Evolutionary conservation across 2,113 vertebrate species (phyloP), one percentile per base, ranked within the genome.

Genomic region (Perccottus glenii): DNA sequence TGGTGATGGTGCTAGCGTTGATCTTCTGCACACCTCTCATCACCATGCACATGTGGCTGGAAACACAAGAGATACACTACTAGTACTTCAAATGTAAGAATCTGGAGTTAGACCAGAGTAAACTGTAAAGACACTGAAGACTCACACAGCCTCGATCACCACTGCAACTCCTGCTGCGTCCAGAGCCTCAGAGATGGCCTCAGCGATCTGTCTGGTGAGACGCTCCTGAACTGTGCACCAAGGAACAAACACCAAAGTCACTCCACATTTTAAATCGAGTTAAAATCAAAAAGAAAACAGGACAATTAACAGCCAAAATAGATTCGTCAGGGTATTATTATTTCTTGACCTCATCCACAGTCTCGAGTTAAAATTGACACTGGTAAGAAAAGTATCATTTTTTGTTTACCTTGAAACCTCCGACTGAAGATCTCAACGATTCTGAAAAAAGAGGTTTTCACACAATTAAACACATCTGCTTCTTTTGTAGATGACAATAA

Each of bases 361-460:
- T 27, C 19, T 27, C 19, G 19, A 27, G 19, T 3, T 27, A 27
- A 27, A 27, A 27, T 1, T 27, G 1, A 27, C 19, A 27, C 19
- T 27, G 3, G 19, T 27, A 1, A 27, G 19, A 27, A 27, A 27
- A 27, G 19, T 2, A 3, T 27, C 19, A 27, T 27, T 27, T 27
- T 27, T 27, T 27, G 19, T 27, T 49, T 70, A 92, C 91, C 89
- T 92, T 92, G 90, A 62, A 93, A 82, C 58, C 92, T 87, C 56
- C 89, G 79, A 73, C 92, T 92, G 78, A 80, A 92, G 62, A 92
- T 88, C 77, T 92, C 90, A 67, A 91, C 92, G 82, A 91, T 92
- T 77, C 88, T 91, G 67, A 67, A 79, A 67, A 15, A 52, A 42
- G 52, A 40, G 27, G 15, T 14, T 2, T 57, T 11, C 0, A 0